Conservation (phyloP, 1,140 invertebrate species). For the Papilio aristodemus region DNA sequence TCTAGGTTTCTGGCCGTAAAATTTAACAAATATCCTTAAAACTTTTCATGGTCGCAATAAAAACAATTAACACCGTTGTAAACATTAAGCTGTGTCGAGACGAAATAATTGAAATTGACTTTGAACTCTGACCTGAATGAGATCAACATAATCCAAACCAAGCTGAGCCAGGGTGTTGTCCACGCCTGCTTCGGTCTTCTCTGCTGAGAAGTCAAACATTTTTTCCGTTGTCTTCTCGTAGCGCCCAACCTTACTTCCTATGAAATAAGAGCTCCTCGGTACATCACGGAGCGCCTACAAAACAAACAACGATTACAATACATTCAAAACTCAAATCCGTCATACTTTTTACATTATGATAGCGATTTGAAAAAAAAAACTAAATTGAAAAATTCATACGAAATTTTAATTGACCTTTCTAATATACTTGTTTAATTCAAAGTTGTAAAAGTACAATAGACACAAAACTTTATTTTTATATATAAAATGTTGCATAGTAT, state of each 20-base stretch:
- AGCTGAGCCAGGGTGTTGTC: conserved; percentile 88
- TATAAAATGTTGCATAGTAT: too few relatives aligned
- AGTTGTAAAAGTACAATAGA: too few relatives aligned
- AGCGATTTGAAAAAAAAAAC: not conserved
- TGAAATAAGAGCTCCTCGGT: conserved; percentile 91
- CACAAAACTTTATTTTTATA: too few relatives aligned
- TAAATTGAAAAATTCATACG: not conserved
- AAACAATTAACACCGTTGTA: not conserved
- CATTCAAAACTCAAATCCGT: not conserved
- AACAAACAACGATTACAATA: conserved; percentile 29
- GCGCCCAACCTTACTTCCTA: conserved; percentile 96
- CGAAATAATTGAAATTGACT: conserved; percentile 34
- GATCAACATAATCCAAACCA: conserved; percentile 91
- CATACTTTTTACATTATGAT: not conserved
- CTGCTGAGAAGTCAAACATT: conserved; percentile 94
- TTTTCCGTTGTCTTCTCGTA: conserved; percentile 86
- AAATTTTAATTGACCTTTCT: too few relatives aligned
- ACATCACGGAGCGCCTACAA: conserved; percentile 88
- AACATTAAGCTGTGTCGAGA: not conserved
- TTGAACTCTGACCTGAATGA: conserved; percentile 85
- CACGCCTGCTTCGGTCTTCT: conserved; percentile 88
- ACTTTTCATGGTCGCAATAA: not conserved
- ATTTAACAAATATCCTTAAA: not conserved
- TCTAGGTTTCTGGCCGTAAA: not conserved
- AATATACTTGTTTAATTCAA: too few relatives aligned